These are phyloP conservation scores for Galerucella pusilla DNA, from an alignment of 2,888 invertebrate genomes.

Conservation along the genomic window DNA sequence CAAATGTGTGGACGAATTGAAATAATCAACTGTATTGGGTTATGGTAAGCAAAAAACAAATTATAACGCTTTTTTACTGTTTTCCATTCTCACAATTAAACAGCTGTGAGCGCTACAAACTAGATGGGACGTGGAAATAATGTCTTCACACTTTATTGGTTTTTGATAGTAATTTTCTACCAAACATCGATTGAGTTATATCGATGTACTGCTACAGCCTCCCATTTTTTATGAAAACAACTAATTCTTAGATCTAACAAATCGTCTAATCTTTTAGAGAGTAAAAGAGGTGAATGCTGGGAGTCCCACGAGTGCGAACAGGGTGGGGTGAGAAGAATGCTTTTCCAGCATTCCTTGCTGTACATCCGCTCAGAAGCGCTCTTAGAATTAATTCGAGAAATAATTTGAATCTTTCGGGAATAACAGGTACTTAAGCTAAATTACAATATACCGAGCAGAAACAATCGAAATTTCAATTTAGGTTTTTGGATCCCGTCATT, in stretches of 20 bases:
- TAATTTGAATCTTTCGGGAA: conserved; percentile 18
- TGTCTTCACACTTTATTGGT: no score
- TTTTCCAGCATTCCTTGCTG: conserved; percentile 4
- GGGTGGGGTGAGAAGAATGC: not conserved
- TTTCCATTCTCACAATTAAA: no score
- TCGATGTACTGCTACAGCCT: no score
- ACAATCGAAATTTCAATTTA: conserved; percentile 21
- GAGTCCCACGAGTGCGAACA: conserved; percentile 14
- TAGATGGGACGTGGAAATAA: no score
- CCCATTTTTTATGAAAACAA: no score
- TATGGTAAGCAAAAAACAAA: no score
- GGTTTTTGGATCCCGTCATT: not conserved
- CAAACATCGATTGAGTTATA: no score
- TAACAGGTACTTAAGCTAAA: conserved; percentile 18
- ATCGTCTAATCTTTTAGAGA: not conserved
- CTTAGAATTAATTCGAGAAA: conserved; percentile 27
- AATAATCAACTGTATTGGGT: no score
- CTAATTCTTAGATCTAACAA: not conserved
- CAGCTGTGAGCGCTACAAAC: no score
- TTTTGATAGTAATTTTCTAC: no score
- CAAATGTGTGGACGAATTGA: no score
- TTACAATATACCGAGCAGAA: conserved; percentile 16
- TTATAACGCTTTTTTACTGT: no score
- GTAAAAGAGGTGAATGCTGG: conserved; percentile 1
- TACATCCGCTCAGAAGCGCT: conserved; percentile 17